Conservation (phyloP, 2,113 vertebrate species). For the Microcebus lehilahytsara region DNA sequence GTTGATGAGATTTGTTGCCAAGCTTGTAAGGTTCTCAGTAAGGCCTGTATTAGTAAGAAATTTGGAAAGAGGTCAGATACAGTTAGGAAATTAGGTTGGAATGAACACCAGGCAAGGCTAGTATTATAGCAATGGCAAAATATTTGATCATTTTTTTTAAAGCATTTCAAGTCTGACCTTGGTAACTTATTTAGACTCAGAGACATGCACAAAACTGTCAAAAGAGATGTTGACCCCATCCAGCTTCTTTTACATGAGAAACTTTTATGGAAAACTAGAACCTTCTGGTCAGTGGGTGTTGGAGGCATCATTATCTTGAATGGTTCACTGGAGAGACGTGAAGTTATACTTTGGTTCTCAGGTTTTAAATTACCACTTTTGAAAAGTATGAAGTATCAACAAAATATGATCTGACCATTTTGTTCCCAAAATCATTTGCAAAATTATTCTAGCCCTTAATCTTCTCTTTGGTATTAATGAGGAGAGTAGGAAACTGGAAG, state of each 20-base stretch:
- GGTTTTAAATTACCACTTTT: neutral
- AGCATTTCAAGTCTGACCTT: neutral
- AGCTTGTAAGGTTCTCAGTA: too few relatives aligned
- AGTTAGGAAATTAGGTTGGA: neutral
- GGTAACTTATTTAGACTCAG: neutral
- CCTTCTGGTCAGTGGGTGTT: neutral
- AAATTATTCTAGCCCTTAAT: neutral
- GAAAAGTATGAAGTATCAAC: neutral
- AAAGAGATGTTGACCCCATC: neutral
- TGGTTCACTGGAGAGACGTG: neutral
- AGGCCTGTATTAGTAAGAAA: neutral
- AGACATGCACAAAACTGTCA: neutral
- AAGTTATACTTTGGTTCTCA: neutral
- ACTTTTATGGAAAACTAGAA: neutral
- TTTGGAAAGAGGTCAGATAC: neutral
- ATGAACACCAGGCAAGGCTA: neutral
- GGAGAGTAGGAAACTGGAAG: neutral
- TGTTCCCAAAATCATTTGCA: neutral
- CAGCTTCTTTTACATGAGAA: neutral
- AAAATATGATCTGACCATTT: neutral
- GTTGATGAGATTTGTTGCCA: neutral
- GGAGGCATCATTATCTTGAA: neutral
- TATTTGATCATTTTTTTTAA: conserved; percentile 18
- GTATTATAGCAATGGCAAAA: neutral
- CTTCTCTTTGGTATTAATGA: neutral